Evolutionary conservation across 1,140 invertebrate genomes (phyloP).

Genomic region (Drosophila ohnishii): DNA sequence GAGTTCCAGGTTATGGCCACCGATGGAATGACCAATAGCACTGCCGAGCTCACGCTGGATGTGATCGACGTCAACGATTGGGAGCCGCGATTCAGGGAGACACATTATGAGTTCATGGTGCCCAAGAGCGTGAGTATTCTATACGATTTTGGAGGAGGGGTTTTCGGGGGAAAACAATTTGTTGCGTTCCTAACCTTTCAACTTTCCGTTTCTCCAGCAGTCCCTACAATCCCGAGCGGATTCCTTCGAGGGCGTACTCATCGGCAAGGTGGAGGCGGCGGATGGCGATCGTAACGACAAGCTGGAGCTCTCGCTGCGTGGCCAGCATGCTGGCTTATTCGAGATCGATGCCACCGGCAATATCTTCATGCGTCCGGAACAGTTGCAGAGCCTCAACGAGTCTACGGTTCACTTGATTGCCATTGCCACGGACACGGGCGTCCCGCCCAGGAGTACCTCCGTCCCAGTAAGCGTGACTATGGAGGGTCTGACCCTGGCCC

Average conservation of each 20-base stretch:
- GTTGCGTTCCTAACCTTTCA: neutral
- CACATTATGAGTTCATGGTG: conserved; percentile 91
- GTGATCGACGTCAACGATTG: conserved; percentile 96
- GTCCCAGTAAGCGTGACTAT: conserved; percentile 80
- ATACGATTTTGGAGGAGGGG: neutral
- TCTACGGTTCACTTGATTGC: conserved; percentile 88
- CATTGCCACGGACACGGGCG: conserved; percentile 89
- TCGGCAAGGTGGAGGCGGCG: conserved; percentile 89
- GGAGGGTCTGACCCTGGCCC: conserved; percentile 74
- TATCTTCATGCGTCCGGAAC: conserved; percentile 83
- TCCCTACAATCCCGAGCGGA: conserved; percentile 67
- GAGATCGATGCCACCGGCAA: conserved; percentile 84
- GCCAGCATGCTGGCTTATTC: conserved; percentile 87
- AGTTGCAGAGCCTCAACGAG: conserved; percentile 83
- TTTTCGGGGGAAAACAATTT: too few relatives aligned
- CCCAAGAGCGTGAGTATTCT: conserved; percentile 76
- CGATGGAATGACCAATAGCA: conserved; percentile 86
- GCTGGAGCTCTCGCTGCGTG: conserved; percentile 88
- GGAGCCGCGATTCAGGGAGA: conserved; percentile 94
- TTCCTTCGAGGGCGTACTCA: conserved; percentile 75
- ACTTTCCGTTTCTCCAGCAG: conserved; percentile 47
- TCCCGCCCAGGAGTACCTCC: conserved; percentile 77
- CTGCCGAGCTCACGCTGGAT: conserved; percentile 88
- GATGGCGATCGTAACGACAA: conserved; percentile 92
- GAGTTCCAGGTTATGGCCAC: conserved; percentile 92